Base-by-base conservation (phyloP, 2,113 vertebrate genomes). In the Ceyx margarethae region DNA sequence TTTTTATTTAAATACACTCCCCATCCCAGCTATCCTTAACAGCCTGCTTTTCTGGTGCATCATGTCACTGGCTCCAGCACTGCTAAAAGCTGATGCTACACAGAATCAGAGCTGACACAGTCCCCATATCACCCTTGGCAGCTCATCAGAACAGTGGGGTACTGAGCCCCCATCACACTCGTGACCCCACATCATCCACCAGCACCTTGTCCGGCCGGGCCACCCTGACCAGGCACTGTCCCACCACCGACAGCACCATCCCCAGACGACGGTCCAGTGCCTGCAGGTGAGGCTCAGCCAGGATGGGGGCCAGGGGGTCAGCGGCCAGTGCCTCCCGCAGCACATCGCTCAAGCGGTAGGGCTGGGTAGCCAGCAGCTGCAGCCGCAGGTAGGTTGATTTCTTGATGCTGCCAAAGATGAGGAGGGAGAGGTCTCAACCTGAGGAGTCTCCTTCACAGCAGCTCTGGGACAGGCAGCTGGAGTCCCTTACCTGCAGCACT, bases 401-500 rank as follows among this genome's bases (percentile, higher is more conserved):
- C 84, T 98, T 98, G 76, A 98, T 97, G 90, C 98, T 98, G 73
- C 6, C 7, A 5, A 82, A 65, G 67, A 5, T 3, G 45, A 64
- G 61, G 42, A 66, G 25, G 9, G 8, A 67, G 60, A 61, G 45
- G 23, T 68, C 37, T 91, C 66, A 64, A 1, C 2, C 58, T 3
- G 2, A 22, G 33, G 19, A 57, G 11, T 21, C 11, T 40, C 10
- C 42, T 31, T 3, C 0, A 0, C 0, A 6, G 29, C 23, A 43
- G 66, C 43, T 13, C 16, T 0, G 0, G 11, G 43, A 42, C 0
- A 8, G 45, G n/a, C 0, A 0, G 61, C 0, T 10, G 28, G 35
- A 84, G n/a, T 23, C 23, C 37, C 75, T 81, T 97, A 98, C 98
- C 98, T 98, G 98, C 98, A 98, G 81, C 98, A 98, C 25, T 98